Percentiles rank a stretch among this genome's conserved stretches.
phyloP scores from a whole-genome alignment of 2,888 invertebrate genomes.

The Thumatha senex region DNA sequence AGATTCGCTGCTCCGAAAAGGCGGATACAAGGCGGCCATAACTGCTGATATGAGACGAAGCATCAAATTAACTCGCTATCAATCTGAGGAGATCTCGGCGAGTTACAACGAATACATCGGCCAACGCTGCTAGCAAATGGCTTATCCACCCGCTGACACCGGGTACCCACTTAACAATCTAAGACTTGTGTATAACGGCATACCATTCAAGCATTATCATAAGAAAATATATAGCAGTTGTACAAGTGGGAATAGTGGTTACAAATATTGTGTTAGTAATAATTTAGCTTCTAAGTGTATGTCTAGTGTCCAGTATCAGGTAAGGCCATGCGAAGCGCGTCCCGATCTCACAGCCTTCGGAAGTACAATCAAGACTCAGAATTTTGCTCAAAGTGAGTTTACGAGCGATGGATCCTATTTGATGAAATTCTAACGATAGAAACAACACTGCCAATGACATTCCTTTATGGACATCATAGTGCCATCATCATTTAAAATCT shows the following conservation, averaged over 20 bases:
- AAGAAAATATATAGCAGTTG: conserved; percentile 32
- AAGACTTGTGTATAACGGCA: conserved; percentile 36
- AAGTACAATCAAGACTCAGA: conserved; percentile 48
- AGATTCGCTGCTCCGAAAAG: conserved; percentile 98
- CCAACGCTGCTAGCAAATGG: conserved; percentile 90
- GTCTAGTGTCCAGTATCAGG: conserved; percentile 51
- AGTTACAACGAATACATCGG: conserved; percentile 92
- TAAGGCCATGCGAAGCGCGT: conserved; percentile 28
- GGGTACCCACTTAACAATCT: conserved; percentile 24
- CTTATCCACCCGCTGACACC: conserved; percentile 57
- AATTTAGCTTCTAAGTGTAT: conserved; percentile 70
- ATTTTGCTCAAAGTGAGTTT: conserved; percentile 69
- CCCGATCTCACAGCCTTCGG: conserved; percentile 23
- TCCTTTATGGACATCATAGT: conserved; percentile 55
- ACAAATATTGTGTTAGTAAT: conserved; percentile 51
- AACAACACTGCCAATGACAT: conserved; percentile 73
- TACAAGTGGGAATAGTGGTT: conserved; percentile 39
- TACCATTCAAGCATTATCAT: conserved; percentile 30
- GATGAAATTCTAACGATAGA: conserved; percentile 48
- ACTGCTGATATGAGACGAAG: conserved; percentile 94
- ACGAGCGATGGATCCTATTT: conserved; percentile 31
- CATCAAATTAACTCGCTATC: conserved; percentile 97
- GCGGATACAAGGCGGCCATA: conserved; percentile 96
- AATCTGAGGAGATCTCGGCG: conserved; percentile 97
- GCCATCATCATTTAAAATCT: conserved; percentile 59